phyloP scores from a whole-genome alignment of 2,888 invertebrate genomes.

The Ophion slaviceki region DNA sequence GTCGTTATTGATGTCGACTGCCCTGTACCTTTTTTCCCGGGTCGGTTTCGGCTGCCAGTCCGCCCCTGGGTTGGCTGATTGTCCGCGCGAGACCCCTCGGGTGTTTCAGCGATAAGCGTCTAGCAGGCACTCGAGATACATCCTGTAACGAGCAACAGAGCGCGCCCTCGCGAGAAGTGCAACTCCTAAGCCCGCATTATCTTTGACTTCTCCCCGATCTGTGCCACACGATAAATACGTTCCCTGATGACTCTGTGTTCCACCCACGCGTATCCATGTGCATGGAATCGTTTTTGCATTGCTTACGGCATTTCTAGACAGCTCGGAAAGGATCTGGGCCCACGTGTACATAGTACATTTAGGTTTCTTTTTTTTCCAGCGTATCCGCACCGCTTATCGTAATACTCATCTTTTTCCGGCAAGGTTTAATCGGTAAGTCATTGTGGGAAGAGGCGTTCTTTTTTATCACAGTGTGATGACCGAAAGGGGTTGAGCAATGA shows the following conservation, averaged over 20 bases:
- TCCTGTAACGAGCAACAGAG: constrained; percentile 38
- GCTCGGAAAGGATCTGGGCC: background rate
- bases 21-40: background rate
- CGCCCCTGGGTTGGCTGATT: constrained; percentile 17
- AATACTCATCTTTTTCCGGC: background rate
- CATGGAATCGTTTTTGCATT: background rate
- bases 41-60: background rate
- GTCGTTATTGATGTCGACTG: background rate
- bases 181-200: constrained; percentile 53
- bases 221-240: constrained; percentile 29
- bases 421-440: background rate
- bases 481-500: background rate
- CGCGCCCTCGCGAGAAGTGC: constrained; percentile 28
- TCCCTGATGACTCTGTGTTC: constrained; percentile 20
- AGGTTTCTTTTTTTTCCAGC: background rate
- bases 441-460: background rate
- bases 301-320: background rate
- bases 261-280: constrained; percentile 23
- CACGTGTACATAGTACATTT: background rate
- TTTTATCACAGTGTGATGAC: background rate
- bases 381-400: background rate
- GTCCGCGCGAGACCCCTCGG: constrained; percentile 17
- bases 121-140: constrained; percentile 38
- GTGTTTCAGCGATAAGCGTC: constrained; percentile 37
- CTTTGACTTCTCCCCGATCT: constrained; percentile 49